Evolutionary conservation across 2,888 invertebrate species (phyloP), one percentile per base, ranked within the genome.

Genomic region (Ypsolopha sequella): DNA sequence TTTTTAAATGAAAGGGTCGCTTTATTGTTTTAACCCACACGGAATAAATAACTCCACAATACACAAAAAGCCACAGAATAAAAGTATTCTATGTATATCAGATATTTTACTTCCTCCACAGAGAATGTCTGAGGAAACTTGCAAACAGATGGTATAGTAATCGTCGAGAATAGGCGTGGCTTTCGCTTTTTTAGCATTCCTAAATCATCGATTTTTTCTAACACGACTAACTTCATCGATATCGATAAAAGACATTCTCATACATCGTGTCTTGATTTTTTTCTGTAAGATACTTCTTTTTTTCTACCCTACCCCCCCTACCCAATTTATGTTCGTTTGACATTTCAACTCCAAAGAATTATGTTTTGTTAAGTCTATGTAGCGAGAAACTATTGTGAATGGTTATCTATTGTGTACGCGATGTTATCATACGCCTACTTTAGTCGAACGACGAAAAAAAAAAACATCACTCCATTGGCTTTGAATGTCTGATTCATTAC

Each of bases 61-160:
- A n/a, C n/a, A n/a, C 38, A 38, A 8, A 38, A 10, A n/a, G 8
- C 38, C 24, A 8, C 38, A 2, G 38, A 38, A 38, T 8, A n/a
- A 24, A 38, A 8, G 14, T 43, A 43, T 43, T 39, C 8, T 49
- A 39, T 39, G 48, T 49, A 24, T 39, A 49, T 34, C 11, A 36
- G 33, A 24, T 35, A 75, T 80, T 81, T 82, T 84, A 84, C 88
- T 90, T 89, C 78, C 85, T 91, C 92, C 91, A 90, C 92, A 92
- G 92, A 92, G 90, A 91, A 91, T 92, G 91, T 92, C 92, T 88
- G 92, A 92, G 90, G 92, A 92, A 88, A 90, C 91, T 89, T 92
- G 91, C 92, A 92, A 92, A 91, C 91, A 91, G 87, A 92, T 92
- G 92, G 92, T 92, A 92, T 79, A 72, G 84, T 85, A 85, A 76